These are phyloP conservation scores for Aphelenchoides besseyi DNA, from an alignment of 1,140 invertebrate genomes.

Conservation along the genomic window DNA sequence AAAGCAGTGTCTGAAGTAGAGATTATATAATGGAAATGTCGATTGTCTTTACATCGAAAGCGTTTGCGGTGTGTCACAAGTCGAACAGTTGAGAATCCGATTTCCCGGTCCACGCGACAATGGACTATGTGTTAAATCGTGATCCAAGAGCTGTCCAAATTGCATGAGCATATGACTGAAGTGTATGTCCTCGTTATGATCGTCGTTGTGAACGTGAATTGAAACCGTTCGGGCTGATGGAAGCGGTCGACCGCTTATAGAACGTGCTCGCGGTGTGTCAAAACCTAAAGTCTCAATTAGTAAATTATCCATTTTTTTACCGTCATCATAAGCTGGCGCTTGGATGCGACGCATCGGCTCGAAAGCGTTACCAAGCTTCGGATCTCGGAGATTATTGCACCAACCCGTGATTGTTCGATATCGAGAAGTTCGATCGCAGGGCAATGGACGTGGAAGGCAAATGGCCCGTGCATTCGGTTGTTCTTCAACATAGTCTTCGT, in stretches of 20 bases:
- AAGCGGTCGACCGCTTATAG: slow-evolving; percentile 38
- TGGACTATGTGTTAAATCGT: slow-evolving; percentile 85
- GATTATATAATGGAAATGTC: too few relatives aligned
- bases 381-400: slow-evolving; percentile 84
- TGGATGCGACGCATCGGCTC: slow-evolving; percentile 79
- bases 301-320: slow-evolving; percentile 62
- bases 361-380: slow-evolving; percentile 71
- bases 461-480: slow-evolving; percentile 27
- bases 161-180: slow-evolving; percentile 62
- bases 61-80: slow-evolving; percentile 55
- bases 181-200: slow-evolving; percentile 69
- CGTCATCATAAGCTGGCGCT: slow-evolving; percentile 82
- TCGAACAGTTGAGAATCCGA: slow-evolving; percentile 56
- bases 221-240: slow-evolving; percentile 78
- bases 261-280: slow-evolving; percentile 35
- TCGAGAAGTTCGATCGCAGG: slow-evolving; percentile 76
- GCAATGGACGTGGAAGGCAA: slow-evolving; percentile 62
- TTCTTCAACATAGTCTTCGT: slow-evolving; percentile 47
- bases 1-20: too few relatives aligned
- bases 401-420: slow-evolving; percentile 76
- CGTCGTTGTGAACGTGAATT: slow-evolving; percentile 77
- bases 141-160: slow-evolving; percentile 78
- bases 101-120: slow-evolving; percentile 73
- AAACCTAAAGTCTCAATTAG: slow-evolving; percentile 31
- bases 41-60: slow-evolving; percentile 63